phyloP scores from a whole-genome alignment of 2,797 vertebrate genomes.

The Sebastes hubbsi region DNA sequence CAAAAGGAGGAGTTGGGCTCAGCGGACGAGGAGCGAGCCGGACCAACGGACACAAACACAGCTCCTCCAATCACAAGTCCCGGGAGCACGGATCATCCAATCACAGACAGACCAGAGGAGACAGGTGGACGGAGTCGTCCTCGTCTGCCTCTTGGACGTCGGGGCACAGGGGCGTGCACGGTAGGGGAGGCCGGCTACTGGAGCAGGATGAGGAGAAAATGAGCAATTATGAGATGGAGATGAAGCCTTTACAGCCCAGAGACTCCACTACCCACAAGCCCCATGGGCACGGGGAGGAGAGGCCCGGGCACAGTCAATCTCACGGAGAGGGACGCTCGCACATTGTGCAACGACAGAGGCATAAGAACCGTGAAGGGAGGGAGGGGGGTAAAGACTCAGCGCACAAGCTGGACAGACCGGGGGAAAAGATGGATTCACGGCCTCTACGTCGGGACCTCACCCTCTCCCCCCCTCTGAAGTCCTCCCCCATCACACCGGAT shows the following conservation, averaged over 20 bases:
- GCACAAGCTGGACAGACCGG: slow-evolving; percentile 88
- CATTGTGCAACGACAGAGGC: slow-evolving; percentile 86
- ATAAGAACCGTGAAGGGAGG: slow-evolving; percentile 82
- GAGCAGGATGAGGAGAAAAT: slow-evolving; percentile 96
- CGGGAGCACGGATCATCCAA: slow-evolving; percentile 89
- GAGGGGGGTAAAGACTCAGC: slow-evolving; percentile 80
- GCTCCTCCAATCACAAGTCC: slow-evolving; percentile 89
- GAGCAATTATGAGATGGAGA: slow-evolving; percentile 98
- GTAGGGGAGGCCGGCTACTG: slow-evolving; percentile 84
- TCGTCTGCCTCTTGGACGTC: slow-evolving; percentile 90
- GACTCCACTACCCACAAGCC: slow-evolving; percentile 92
- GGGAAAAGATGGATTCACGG: slow-evolving; percentile 88
- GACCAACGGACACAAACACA: slow-evolving; percentile 89
- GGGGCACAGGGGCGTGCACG: slow-evolving; percentile 78
- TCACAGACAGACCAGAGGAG: slow-evolving; percentile 89
- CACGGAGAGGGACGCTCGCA: slow-evolving; percentile 85
- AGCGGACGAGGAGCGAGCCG: slow-evolving; percentile 72
- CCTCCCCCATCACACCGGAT: slow-evolving; percentile 91
- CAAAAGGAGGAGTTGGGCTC: slow-evolving; percentile 77
- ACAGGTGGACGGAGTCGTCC: slow-evolving; percentile 88
- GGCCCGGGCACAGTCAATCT: slow-evolving; percentile 81
- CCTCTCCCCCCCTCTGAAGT: slow-evolving; percentile 93
- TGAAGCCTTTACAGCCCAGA: slow-evolving; percentile 96
- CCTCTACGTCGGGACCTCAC: slow-evolving; percentile 93
- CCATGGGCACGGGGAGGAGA: slow-evolving; percentile 86